Conservation (phyloP, 2,888 invertebrate species). For the Trissonchulus latispiculum region DNA sequence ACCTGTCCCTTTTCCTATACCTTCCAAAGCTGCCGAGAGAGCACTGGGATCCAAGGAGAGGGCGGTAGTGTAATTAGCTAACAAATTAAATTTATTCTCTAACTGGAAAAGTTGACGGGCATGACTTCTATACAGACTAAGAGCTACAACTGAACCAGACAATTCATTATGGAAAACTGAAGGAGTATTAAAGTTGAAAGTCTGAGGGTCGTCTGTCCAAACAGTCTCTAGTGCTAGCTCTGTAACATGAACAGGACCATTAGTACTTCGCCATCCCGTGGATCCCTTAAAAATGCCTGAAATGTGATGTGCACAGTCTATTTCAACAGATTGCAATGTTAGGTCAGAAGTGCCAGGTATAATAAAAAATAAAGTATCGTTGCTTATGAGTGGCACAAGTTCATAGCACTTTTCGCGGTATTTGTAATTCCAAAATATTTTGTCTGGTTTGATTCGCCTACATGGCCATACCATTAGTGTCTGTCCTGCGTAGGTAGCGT, state of each 20-base stretch:
- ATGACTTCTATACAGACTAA: neutral
- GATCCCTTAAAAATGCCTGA: neutral
- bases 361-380: neutral
- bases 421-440: slow-evolving; percentile 17
- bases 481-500: slow-evolving; percentile 17
- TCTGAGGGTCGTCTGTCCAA: neutral
- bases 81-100: neutral
- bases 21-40: neutral
- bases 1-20: neutral
- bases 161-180: neutral
- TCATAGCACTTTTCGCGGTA: slow-evolving; percentile 15
- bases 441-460: neutral
- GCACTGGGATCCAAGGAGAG: neutral
- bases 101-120: too few species aligned
- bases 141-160: too few species aligned
- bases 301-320: slow-evolving; percentile 9
- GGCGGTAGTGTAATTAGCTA: neutral
- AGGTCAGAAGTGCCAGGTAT: slow-evolving; percentile 16
- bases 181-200: neutral
- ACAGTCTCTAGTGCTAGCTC: neutral
- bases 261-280: neutral
- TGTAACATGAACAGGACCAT: neutral
- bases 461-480: slow-evolving; percentile 17
- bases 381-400: neutral
- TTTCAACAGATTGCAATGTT: neutral